These are phyloP conservation scores for Eremophila alpestris DNA, from an alignment of 2,797 vertebrate species.

Conservation along the genomic window DNA sequence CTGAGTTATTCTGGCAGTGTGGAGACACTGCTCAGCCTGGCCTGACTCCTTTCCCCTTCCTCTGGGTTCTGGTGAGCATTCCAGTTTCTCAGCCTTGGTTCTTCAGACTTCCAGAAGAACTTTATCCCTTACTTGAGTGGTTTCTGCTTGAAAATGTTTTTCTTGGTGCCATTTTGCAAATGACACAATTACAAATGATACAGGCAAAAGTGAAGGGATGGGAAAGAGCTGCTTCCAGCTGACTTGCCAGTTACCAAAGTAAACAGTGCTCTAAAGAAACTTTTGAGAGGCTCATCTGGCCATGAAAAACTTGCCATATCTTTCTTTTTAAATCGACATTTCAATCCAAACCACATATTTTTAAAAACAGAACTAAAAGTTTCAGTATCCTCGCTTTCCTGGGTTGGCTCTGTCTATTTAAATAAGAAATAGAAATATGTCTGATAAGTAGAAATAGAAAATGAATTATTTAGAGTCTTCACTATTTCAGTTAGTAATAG, in stretches of 20 bases:
- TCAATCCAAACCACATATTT: not conserved
- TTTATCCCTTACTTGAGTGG: not conserved
- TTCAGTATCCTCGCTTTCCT: not conserved
- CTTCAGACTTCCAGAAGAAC: not conserved
- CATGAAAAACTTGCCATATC: not conserved
- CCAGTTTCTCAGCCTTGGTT: not conserved
- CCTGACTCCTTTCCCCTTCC: not conserved
- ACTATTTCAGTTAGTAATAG: not conserved
- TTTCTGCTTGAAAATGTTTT: conserved; percentile 18
- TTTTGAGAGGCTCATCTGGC: not conserved
- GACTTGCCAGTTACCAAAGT: not conserved
- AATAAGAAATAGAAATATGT: not conserved
- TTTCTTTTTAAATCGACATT: not conserved
- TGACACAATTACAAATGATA: not conserved
- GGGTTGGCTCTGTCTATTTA: not conserved
- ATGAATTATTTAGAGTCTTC: not conserved
- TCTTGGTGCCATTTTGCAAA: conserved; percentile 25
- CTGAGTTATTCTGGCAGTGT: not conserved
- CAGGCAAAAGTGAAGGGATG: not conserved
- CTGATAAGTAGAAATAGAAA: not conserved
- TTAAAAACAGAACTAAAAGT: not conserved
- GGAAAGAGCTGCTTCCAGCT: conserved; percentile 2
- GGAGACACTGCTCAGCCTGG: not conserved
- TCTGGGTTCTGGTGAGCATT: not conserved
- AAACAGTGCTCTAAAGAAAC: not conserved